Percentiles rank a stretch among this genome's conserved stretches.
phyloP scores from a whole-genome alignment of 2,797 vertebrate species.

The Microtus obscurus region DNA sequence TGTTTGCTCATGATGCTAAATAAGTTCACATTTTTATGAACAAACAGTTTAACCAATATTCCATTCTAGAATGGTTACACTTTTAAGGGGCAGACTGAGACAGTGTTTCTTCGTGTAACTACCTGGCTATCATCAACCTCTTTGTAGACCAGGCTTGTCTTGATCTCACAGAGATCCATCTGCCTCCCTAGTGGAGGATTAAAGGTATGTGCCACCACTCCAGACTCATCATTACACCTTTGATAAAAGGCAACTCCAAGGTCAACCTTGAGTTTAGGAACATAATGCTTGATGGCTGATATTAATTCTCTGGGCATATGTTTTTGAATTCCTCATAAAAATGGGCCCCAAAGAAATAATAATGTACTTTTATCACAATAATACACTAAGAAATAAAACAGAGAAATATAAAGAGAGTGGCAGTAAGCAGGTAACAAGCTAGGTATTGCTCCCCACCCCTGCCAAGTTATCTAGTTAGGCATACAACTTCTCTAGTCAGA shows the following conservation, averaged over 20 bases:
- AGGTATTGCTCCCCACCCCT: not conserved
- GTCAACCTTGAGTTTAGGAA: conserved; percentile 21
- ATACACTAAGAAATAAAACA: conserved; percentile 31
- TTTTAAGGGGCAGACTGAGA: not conserved
- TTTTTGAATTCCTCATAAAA: conserved; percentile 51
- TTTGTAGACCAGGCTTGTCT: not conserved
- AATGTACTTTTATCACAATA: conserved; percentile 36
- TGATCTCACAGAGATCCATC: not conserved
- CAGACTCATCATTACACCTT: not conserved
- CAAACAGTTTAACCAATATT: conserved; percentile 27
- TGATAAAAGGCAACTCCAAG: conserved; percentile 42
- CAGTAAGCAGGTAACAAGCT: not conserved
- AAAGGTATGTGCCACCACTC: not conserved
- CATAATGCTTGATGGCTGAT: not conserved
- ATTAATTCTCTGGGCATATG: conserved; percentile 9
- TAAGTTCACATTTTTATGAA: not conserved
- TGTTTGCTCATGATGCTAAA: conserved; percentile 29
- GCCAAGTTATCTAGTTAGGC: not conserved
- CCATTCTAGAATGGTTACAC: not conserved
- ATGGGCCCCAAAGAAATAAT: conserved; percentile 10
- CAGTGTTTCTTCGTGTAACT: not conserved
- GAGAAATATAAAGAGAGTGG: not conserved
- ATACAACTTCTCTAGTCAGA: not conserved
- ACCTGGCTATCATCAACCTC: not conserved
- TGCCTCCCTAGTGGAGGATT: not conserved